These are phyloP conservation scores for Gambusia yucatana DNA, from an alignment of 2,797 vertebrate genomes.

Conservation along the genomic window DNA sequence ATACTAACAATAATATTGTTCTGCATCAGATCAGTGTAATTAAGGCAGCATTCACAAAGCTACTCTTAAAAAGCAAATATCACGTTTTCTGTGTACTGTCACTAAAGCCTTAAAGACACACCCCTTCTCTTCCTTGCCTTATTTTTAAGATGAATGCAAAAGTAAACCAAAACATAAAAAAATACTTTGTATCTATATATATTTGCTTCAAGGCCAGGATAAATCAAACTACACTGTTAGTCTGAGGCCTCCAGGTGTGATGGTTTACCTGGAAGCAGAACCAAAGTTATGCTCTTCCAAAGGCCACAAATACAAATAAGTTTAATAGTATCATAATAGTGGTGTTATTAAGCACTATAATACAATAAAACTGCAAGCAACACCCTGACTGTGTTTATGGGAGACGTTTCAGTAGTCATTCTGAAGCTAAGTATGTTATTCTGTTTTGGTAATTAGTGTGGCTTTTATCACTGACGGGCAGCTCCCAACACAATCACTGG, in stretches of 20 bases:
- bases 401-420: conserved; percentile 5
- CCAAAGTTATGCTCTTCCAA: background rate
- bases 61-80: background rate
- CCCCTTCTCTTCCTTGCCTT: background rate
- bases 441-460: background rate
- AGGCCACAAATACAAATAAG: background rate
- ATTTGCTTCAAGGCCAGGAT: background rate
- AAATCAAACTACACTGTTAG: background rate
- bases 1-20: background rate
- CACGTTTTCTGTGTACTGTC: background rate
- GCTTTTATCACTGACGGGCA: background rate
- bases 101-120: background rate
- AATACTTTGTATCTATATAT: background rate
- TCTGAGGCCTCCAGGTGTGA: background rate
- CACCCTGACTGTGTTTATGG: background rate
- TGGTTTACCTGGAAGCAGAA: background rate
- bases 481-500: background rate
- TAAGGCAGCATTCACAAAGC: background rate
- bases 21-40: background rate
- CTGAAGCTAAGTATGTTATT: background rate
- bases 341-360: background rate
- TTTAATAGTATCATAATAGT: background rate
- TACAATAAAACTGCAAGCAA: background rate
- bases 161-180: background rate
- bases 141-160: background rate